phyloP scores from a whole-genome alignment of 2,888 invertebrate species.

The Thumatha senex region DNA sequence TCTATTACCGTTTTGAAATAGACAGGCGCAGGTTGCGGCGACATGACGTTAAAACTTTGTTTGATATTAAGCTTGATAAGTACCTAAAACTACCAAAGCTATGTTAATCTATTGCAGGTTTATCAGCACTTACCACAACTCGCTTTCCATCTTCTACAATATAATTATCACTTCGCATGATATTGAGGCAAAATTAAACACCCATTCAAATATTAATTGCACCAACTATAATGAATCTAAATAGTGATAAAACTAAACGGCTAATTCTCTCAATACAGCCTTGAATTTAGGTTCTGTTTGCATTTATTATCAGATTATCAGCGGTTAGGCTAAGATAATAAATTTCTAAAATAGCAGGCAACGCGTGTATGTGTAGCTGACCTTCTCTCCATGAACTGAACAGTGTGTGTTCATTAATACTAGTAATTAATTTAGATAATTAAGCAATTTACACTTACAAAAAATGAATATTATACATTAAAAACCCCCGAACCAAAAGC shows the following conservation, averaged over 20 bases:
- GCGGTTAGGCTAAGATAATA: constrained; percentile 54
- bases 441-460: too few species aligned
- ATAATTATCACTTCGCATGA: constrained; percentile 36
- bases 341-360: constrained; percentile 36
- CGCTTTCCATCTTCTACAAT: constrained; percentile 45
- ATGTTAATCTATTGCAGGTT: not conserved
- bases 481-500: too few species aligned
- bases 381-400: not conserved
- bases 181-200: not conserved
- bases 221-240: constrained; percentile 16
- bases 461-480: too few species aligned
- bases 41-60: too few species aligned
- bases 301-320: constrained; percentile 50
- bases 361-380: too few species aligned
- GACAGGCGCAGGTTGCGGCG: too few species aligned
- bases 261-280: constrained; percentile 32
- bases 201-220: too few species aligned
- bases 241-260: constrained; percentile 35
- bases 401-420: too few species aligned
- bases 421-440: too few species aligned
- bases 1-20: too few species aligned
- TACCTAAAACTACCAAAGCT: not conserved
- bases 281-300: constrained; percentile 51
- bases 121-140: constrained; percentile 45
- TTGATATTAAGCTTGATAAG: too few species aligned